phyloP scores from a whole-genome alignment of 2,797 vertebrate species.

The Rallus crepitans region DNA sequence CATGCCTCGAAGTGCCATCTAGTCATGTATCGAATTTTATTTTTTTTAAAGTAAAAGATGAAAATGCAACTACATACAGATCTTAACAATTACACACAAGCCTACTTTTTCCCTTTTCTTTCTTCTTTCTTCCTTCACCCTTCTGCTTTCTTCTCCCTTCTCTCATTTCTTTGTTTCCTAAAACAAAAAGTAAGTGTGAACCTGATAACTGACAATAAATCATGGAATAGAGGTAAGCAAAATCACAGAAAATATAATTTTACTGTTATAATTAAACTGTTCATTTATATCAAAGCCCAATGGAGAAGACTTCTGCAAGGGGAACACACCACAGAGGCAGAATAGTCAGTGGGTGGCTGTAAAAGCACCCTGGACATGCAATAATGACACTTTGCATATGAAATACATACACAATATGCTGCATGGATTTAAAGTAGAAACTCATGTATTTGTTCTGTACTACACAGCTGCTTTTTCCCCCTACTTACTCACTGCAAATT shows the following conservation, averaged over 20 bases:
- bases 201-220: background rate
- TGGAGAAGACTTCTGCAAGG: background rate
- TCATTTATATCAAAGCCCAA: background rate
- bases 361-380: background rate
- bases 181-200: background rate
- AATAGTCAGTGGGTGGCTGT: background rate
- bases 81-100: background rate
- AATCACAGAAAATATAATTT: background rate
- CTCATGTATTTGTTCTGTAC: background rate
- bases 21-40: background rate
- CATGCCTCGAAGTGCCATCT: background rate
- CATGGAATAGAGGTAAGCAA: background rate
- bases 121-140: background rate
- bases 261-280: too few species aligned
- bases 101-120: background rate
- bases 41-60: background rate
- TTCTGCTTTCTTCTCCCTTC: background rate
- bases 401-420: background rate
- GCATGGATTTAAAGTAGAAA: background rate
- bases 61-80: background rate
- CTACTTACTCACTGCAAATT: background rate
- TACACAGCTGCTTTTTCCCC: background rate
- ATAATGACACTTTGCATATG: background rate
- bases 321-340: background rate
- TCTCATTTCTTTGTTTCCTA: background rate